phyloP scores from a whole-genome alignment of 30 jellyfish, hydroid and myxozoan species.

The Cassiopea andromeda region DNA sequence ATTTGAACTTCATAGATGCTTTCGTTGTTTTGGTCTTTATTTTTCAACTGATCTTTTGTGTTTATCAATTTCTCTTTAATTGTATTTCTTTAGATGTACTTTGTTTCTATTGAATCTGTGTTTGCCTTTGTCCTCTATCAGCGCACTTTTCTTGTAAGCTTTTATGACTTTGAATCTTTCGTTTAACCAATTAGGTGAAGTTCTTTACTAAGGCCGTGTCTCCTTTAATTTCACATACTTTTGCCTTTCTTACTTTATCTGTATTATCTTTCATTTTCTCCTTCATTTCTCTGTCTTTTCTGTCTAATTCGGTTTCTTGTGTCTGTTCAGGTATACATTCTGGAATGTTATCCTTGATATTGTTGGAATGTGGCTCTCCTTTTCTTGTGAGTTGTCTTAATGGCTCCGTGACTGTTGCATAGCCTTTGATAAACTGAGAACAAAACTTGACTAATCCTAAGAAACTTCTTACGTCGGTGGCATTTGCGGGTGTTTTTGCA shows the following conservation, averaged over 20 bases:
- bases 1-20: too few species aligned
- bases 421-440: neutral
- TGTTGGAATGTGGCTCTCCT: too few species aligned
- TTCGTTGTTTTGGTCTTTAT: too few species aligned
- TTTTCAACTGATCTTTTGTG: neutral
- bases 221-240: slow-evolving; percentile 19
- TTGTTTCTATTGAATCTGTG: slow-evolving; percentile 31
- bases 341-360: slow-evolving; percentile 28
- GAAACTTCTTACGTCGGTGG: slow-evolving; percentile 17
- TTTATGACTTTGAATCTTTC: slow-evolving; percentile 36
- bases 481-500: slow-evolving; percentile 18
- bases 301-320: slow-evolving; percentile 41
- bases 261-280: slow-evolving; percentile 28
- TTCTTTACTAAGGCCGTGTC: slow-evolving; percentile 50
- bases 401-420: neutral
- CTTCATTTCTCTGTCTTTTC: slow-evolving; percentile 27
- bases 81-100: slow-evolving; percentile 50
- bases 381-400: neutral
- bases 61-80: slow-evolving; percentile 7
- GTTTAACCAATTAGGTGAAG: slow-evolving; percentile 36
- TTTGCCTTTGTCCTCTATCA: slow-evolving; percentile 29
- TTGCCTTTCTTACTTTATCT: slow-evolving; percentile 24
- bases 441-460: slow-evolving; percentile 1
- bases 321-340: slow-evolving; percentile 4
- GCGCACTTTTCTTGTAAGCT: slow-evolving; percentile 49